Percentiles rank a stretch among this genome's conserved stretches.
Evolutionary conservation across 92 coral and sea anemone genomes (phyloP).

Genomic region (Palythoa grandiflora): DNA sequence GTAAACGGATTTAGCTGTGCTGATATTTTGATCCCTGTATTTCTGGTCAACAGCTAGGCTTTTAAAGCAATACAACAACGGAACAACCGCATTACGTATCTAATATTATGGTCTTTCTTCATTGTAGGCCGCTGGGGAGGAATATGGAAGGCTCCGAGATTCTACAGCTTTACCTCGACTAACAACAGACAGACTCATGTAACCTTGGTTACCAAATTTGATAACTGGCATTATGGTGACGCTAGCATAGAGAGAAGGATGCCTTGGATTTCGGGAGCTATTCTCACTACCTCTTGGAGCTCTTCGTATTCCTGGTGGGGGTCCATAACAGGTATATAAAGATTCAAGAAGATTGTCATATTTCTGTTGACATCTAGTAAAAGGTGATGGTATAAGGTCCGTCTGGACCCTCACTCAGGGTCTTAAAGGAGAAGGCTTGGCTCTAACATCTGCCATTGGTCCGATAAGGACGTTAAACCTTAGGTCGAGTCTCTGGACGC

Average conservation of each 20-base stretch:
- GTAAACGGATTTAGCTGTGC: no score
- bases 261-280: constrained; percentile 67
- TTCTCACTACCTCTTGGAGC: constrained; percentile 55
- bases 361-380: background rate
- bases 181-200: constrained; percentile 53
- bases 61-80: no score
- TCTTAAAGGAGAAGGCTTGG: no score
- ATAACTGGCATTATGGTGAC: constrained; percentile 54
- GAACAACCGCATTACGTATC: background rate
- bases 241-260: constrained; percentile 53
- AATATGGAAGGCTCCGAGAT: constrained; percentile 61
- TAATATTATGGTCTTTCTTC: background rate
- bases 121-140: constrained; percentile 63
- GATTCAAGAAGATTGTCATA: background rate
- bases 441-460: no score
- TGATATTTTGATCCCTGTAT: no score
- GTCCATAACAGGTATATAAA: constrained; percentile 45
- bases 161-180: constrained; percentile 56
- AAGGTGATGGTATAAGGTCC: no score
- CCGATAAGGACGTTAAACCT: no score
- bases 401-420: no score
- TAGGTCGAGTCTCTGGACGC: no score
- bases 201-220: constrained; percentile 56
- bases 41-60: no score
- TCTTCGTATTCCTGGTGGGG: constrained; percentile 47